A percentile compares a stretch with the other conserved stretches of the same genome.
These are phyloP conservation scores for Ascaphus truei DNA, from an alignment of 2,113 vertebrate species.

Conservation along the genomic window DNA sequence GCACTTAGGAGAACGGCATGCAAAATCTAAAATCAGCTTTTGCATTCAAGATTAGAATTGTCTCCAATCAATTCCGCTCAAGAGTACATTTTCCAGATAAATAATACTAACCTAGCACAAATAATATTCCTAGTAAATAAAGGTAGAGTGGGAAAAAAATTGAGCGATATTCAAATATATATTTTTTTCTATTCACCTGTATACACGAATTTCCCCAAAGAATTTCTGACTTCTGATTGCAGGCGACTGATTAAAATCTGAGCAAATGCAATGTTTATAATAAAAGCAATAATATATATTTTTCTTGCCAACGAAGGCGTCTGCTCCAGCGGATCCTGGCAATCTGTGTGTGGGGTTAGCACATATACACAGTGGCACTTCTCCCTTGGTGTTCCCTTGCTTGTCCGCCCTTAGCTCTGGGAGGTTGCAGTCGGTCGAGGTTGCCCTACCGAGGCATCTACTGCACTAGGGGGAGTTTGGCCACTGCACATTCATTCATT, in stretches of 20 bases:
- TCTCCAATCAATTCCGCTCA: too few relatives aligned
- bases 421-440: conserved; percentile 12
- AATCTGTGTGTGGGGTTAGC: not conserved
- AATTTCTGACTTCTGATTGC: not conserved
- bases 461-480: conserved; percentile 38
- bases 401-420: not conserved
- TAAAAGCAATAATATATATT: not conserved
- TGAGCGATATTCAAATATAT: too few relatives aligned
- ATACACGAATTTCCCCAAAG: not conserved
- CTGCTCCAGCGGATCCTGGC: not conserved
- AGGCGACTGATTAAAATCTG: conserved; percentile 15
- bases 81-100: too few relatives aligned
- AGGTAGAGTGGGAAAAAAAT: not conserved
- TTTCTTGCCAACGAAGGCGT: too few relatives aligned
- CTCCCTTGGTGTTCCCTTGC: not conserved
- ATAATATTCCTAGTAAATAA: not conserved
- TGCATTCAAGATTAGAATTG: too few relatives aligned
- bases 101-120: not conserved
- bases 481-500: conserved; percentile 51
- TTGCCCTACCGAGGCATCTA: conserved; percentile 40
- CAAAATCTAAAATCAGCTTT: too few relatives aligned
- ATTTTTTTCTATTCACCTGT: not conserved
- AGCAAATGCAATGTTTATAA: not conserved
- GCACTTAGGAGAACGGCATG: not conserved
- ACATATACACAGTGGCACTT: not conserved